Percentiles rank a stretch among this genome's conserved stretches.
These are phyloP conservation scores for Papilio demoleus DNA, from an alignment of 2,888 invertebrate species.

Conservation along the genomic window DNA sequence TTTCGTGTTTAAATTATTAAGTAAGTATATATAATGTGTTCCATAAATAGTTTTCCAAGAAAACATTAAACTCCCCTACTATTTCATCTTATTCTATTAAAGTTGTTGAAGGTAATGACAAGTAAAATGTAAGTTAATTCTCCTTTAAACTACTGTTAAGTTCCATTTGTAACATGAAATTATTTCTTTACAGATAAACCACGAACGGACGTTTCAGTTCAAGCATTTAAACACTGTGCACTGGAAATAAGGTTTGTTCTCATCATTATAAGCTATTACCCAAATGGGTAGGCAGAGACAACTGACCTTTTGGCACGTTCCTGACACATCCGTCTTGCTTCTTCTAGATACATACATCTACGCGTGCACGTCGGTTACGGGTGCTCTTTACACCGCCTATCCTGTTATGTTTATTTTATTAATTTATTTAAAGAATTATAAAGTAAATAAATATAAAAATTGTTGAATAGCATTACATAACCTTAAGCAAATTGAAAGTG, in stretches of 20 bases:
- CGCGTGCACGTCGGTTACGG: too few species aligned
- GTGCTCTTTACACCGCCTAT: too few species aligned
- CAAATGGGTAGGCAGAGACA: too few species aligned
- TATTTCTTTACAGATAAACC: conserved; percentile 48
- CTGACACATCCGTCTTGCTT: too few species aligned
- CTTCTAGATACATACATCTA: too few species aligned
- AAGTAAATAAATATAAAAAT: too few species aligned
- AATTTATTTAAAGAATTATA: too few species aligned
- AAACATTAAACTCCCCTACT: not conserved
- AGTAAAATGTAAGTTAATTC: conserved; percentile 34
- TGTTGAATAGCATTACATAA: too few species aligned
- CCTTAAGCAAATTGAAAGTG: too few species aligned
- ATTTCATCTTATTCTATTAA: conserved; percentile 19
- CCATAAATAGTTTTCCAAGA: not conserved
- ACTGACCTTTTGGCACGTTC: too few species aligned
- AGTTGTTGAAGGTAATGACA: conserved; percentile 25
- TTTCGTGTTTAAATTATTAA: not conserved
- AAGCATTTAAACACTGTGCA: conserved; percentile 45
- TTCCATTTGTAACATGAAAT: conserved; percentile 41
- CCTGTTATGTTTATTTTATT: too few species aligned
- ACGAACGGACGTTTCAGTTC: conserved; percentile 42
- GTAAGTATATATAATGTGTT: not conserved
- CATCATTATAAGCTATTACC: not conserved
- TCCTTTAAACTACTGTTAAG: conserved; percentile 33
- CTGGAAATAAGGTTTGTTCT: conserved; percentile 23